phyloP scores from a whole-genome alignment of 2,797 vertebrate genomes.

The Hyperoplus immaculatus region DNA sequence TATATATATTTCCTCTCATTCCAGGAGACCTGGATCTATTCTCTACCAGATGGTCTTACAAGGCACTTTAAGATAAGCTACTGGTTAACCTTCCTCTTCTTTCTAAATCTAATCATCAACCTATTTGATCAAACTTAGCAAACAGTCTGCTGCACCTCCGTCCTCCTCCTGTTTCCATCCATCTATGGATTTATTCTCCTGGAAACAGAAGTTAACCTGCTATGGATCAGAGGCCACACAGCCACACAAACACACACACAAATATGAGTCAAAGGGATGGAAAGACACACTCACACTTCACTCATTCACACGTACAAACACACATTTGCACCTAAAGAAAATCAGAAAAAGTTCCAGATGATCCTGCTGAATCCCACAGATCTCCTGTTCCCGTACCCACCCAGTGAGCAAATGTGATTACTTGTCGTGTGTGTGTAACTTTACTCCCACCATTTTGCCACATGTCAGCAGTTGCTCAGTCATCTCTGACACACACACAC shows the following conservation, averaged over 20 bases:
- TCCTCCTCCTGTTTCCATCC: conserved; percentile 11
- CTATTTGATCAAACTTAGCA: conserved; percentile 16
- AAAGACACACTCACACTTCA: not conserved
- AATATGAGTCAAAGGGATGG: conserved; percentile 6
- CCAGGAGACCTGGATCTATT: conserved; percentile 36
- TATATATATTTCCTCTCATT: conserved; percentile 34
- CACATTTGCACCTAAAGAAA: conserved; percentile 34
- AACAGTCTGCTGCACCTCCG: conserved; percentile 18
- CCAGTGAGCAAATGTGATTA: conserved; percentile 65
- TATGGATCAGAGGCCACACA: conserved; percentile 32
- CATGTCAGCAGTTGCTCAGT: conserved; percentile 77
- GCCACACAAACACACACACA: conserved; percentile 11
- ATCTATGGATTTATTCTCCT: conserved; percentile 25
- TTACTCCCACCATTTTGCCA: conserved; percentile 67
- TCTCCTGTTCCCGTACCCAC: conserved; percentile 76
- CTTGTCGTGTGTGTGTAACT: conserved; percentile 56
- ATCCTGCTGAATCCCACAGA: conserved; percentile 63
- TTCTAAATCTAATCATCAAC: conserved; percentile 50
- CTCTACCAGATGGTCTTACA: conserved; percentile 32
- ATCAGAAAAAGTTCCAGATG: conserved; percentile 56
- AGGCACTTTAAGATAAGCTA: conserved; percentile 55
- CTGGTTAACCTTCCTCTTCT: conserved; percentile 54
- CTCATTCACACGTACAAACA: conserved; percentile 11
- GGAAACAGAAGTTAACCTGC: conserved; percentile 34
- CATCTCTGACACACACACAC: conserved; percentile 47